Percentiles rank a stretch among this genome's conserved stretches.
Evolutionary conservation across 2,888 invertebrate genomes (phyloP).

Genomic region (Macrophya alboannulata): DNA sequence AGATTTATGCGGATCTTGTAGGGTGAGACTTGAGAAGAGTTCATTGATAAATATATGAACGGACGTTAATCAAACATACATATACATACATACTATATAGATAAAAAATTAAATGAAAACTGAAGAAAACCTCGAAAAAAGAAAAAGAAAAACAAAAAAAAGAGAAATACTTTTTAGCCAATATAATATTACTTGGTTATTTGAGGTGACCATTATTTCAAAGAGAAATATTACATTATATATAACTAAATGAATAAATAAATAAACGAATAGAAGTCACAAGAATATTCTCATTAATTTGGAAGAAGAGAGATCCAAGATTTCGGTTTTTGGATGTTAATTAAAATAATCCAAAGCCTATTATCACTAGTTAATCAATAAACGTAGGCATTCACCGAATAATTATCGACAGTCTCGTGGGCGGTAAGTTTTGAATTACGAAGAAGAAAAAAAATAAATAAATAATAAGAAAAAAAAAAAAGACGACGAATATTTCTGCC

Average conservation of each 20-base stretch:
- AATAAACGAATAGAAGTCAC: not conserved
- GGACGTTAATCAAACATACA: constrained; percentile 47
- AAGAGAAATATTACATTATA: not conserved
- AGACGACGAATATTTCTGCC: constrained; percentile 49
- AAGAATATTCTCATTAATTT: constrained; percentile 29
- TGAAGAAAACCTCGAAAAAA: constrained; percentile 13
- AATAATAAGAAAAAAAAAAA: not conserved
- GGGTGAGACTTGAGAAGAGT: constrained; percentile 35
- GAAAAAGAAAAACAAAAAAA: not conserved
- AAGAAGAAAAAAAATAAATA: not conserved
- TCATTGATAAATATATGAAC: constrained; percentile 35
- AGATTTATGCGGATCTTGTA: constrained; percentile 42
- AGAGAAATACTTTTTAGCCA: not conserved
- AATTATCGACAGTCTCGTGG: constrained; percentile 41
- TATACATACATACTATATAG: constrained; percentile 27
- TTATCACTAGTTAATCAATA: constrained; percentile 33
- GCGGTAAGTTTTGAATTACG: not conserved
- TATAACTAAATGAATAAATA: not conserved
- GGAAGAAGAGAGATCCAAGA: constrained; percentile 16
- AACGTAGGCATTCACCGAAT: constrained; percentile 53
- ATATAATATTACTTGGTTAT: not conserved
- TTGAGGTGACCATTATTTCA: not conserved
- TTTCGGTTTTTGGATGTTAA: constrained; percentile 14
- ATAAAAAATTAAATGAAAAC: constrained; percentile 39
- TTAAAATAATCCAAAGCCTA: not conserved